A percentile compares a stretch with the other conserved stretches of the same genome.
Evolutionary conservation across 2,113 vertebrate species (phyloP).

Genomic region (Psilopogon haemacephalus): DNA sequence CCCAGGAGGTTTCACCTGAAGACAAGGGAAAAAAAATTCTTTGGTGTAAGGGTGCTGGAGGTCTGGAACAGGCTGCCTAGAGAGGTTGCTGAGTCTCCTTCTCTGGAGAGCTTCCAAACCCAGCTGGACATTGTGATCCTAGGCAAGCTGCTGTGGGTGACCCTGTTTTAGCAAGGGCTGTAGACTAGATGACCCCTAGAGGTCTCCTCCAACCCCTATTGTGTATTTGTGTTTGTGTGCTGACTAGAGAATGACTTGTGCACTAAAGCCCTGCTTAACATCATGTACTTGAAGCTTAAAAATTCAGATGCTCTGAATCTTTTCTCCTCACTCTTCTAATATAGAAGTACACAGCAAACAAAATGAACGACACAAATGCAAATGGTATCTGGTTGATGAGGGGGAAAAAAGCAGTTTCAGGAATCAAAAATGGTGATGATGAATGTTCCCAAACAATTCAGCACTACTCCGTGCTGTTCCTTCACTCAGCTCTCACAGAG

Average conservation of each 20-base stretch:
- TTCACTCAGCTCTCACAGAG: neutral
- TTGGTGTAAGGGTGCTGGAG: too few species aligned
- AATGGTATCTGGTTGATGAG: neutral
- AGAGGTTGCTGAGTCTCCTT: too few species aligned
- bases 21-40: too few species aligned
- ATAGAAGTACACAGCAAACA: neutral
- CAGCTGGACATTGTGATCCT: too few species aligned
- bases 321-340: neutral
- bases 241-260: neutral
- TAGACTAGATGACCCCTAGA: too few species aligned
- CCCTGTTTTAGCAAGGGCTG: too few species aligned
- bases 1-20: too few species aligned
- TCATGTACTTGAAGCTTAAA: neutral
- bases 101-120: too few species aligned
- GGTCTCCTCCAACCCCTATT: too few species aligned
- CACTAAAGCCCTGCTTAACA: rapidly evolving
- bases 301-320: neutral
- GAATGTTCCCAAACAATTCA: neutral
- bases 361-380: neutral
- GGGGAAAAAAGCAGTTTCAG: neutral
- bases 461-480: neutral
- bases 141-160: too few species aligned
- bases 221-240: too few species aligned
- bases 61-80: too few species aligned
- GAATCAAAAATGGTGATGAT: neutral